Conservation (phyloP, 2,888 invertebrate genomes). For the Lapara coniferarum region DNA sequence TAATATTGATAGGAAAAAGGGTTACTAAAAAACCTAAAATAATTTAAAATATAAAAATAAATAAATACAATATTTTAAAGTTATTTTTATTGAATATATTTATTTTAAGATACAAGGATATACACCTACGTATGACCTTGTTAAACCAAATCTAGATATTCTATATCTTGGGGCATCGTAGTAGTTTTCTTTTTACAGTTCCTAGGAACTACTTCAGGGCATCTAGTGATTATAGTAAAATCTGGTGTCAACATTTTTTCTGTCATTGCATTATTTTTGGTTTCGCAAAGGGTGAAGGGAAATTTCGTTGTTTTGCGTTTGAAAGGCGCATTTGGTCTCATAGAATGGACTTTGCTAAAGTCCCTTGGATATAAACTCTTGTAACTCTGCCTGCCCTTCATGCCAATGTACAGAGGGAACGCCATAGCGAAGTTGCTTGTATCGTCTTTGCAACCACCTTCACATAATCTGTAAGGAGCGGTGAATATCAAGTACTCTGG, state of each 20-base stretch:
- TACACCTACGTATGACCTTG: background rate
- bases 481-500: constrained; percentile 63
- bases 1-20: background rate
- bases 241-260: background rate
- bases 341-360: constrained; percentile 37
- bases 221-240: constrained; percentile 14
- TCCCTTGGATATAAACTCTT: constrained; percentile 50
- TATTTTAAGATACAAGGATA: too few relatives aligned
- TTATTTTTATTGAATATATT: too few relatives aligned
- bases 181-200: constrained; percentile 27
- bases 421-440: constrained; percentile 48
- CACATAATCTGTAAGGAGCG: constrained; percentile 67
- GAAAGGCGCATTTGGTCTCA: constrained; percentile 50
- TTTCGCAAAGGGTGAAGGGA: constrained; percentile 41
- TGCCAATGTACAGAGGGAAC: constrained; percentile 65
- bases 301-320: constrained; percentile 40
- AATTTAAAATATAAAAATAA: too few relatives aligned
- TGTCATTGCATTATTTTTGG: background rate
- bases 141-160: background rate
- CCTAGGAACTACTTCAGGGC: constrained; percentile 29
- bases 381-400: constrained; percentile 46
- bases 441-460: constrained; percentile 50
- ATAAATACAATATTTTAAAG: too few relatives aligned
- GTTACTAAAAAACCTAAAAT: too few relatives aligned
- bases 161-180: background rate